Evolutionary conservation across 2,797 vertebrate species (phyloP), one percentile per base, ranked within the genome.

Genomic region (Dendrocincla fuliginosa): DNA sequence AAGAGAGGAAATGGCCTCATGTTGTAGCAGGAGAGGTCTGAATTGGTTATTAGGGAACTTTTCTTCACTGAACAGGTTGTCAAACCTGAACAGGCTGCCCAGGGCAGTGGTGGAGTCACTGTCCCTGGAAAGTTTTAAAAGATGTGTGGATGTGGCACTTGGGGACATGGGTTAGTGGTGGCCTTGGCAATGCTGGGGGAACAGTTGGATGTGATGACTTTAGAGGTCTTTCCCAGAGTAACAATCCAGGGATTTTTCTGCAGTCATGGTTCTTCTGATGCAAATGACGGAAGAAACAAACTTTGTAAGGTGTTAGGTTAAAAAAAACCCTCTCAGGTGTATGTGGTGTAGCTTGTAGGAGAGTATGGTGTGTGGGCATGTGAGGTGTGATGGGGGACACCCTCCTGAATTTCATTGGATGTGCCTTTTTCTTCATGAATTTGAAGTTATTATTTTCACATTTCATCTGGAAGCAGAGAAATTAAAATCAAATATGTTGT

Each of bases 321-420:
- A n/a, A 79, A 49, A 79, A 49, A 28, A 28, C 5, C 13, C 16
- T 16, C 2, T 64, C 27, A 73, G 60, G 44, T 78, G 33, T 35
- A n/a, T 0, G 2, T 41, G 57, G 33, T 32, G 23, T 20, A 17
- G 18, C 75, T 83, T 69, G 12, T 25, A 49, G 59, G 32, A 75
- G 61, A n/a, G 11, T 3, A 8, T 9, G 9, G 30, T 0, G 4
- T 16, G 11, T 71, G 59, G 53, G 9, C 50, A 28, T 1, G 8
- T 6, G 11, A 22, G 10, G 46, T 2, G 1, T 42, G 69, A 25
- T 0, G 11, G 4, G 27, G 28, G 22, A 14, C 27, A 5, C 2
- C 25, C 32, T 32, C 24, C 37, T 35, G 25, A 35, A 23, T 73
- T 53, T 20, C 16, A 37, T 39, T 42, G 47, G 42, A 30, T 39